phyloP scores from a whole-genome alignment of 1,140 invertebrate species.

The Diachasmimorpha longicaudata region DNA sequence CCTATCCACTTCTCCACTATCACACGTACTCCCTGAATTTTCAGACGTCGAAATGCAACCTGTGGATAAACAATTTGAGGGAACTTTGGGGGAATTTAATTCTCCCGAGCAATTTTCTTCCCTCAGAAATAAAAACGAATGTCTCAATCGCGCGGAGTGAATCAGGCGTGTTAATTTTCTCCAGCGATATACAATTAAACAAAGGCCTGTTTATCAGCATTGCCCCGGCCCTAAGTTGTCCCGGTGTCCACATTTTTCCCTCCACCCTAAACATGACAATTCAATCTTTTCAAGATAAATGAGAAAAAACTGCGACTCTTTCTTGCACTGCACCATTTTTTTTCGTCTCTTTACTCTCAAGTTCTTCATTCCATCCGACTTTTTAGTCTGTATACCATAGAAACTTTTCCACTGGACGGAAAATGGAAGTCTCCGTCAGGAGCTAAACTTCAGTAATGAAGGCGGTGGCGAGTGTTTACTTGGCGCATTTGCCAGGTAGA shows the following conservation, averaged over 20 bases:
- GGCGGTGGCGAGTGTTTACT: slow-evolving; percentile 37
- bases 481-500: slow-evolving; percentile 33
- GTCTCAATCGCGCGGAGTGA: too few species aligned
- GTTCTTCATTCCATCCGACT: slow-evolving; percentile 30
- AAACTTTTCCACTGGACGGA: slow-evolving; percentile 31
- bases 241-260: not conserved
- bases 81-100: too few species aligned
- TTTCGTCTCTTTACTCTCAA: not conserved
- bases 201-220: too few species aligned
- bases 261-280: not conserved
- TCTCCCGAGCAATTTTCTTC: too few species aligned
- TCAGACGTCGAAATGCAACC: not conserved
- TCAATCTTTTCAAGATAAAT: not conserved
- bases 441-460: slow-evolving; percentile 43
- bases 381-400: slow-evolving; percentile 3
- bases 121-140: too few species aligned
- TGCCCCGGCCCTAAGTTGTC: too few species aligned
- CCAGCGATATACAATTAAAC: too few species aligned
- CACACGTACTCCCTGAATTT: not conserved
- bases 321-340: not conserved
- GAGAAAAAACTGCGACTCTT: not conserved
- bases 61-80: too few species aligned
- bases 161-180: too few species aligned
- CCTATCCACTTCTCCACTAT: not conserved
- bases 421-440: slow-evolving; percentile 39